A percentile compares a stretch with the other conserved stretches of the same genome.
Evolutionary conservation across 2,113 vertebrate genomes (phyloP).

Genomic region (Sporophila hypoxantha): DNA sequence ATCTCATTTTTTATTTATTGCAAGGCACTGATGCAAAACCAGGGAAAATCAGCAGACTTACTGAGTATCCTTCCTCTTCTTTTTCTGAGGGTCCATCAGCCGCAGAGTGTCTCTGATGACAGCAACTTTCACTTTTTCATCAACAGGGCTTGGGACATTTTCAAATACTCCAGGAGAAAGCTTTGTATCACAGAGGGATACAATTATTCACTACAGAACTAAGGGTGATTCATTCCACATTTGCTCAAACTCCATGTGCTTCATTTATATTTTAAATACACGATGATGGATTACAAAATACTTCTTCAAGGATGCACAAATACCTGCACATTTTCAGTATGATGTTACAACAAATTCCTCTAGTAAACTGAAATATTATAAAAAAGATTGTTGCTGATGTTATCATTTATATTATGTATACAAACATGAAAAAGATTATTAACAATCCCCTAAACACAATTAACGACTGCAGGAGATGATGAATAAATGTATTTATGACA

Average conservation of each 20-base stretch:
- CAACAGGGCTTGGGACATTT: slow-evolving; percentile 89
- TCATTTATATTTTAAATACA: background rate
- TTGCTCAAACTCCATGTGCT: background rate
- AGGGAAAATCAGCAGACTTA: slow-evolving; percentile 45
- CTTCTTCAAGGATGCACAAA: background rate
- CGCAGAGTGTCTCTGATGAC: slow-evolving; percentile 94
- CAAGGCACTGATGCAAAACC: background rate
- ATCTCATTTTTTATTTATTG: background rate
- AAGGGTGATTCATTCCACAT: background rate
- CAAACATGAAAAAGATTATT: slow-evolving; percentile 36
- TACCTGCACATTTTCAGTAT: background rate
- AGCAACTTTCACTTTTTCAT: slow-evolving; percentile 91
- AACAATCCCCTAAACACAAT: slow-evolving; percentile 62
- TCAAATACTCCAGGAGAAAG: slow-evolving; percentile 90
- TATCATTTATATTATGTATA: slow-evolving; percentile 41
- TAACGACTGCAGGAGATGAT: slow-evolving; percentile 55
- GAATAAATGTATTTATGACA: slow-evolving; percentile 64
- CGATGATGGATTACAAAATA: background rate
- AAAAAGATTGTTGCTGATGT: background rate
- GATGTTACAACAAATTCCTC: background rate
- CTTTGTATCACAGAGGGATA: slow-evolving; percentile 64
- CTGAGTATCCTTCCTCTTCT: slow-evolving; percentile 62
- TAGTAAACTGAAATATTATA: background rate
- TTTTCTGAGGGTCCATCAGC: slow-evolving; percentile 84
- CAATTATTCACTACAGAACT: background rate